These are phyloP conservation scores for Drosophila busckii DNA, from an alignment of 1,140 invertebrate species.

Conservation along the genomic window DNA sequence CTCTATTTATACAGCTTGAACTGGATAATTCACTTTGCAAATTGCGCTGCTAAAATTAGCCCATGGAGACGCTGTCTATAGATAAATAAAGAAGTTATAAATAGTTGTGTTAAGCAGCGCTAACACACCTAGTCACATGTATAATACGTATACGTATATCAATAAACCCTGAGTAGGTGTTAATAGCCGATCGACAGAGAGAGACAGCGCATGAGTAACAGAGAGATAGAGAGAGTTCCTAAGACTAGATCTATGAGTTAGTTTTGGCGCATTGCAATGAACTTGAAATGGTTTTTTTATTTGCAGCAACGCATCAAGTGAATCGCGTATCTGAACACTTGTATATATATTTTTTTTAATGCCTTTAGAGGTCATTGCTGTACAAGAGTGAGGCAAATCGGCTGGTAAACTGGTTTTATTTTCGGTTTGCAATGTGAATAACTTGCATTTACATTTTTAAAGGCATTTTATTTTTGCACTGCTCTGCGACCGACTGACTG, in stretches of 20 bases:
- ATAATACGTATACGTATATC: slow-evolving; percentile 1
- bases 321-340: slow-evolving; percentile 28
- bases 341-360: slow-evolving; percentile 43
- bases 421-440: slow-evolving; percentile 36
- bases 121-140: slow-evolving; percentile 47
- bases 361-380: slow-evolving; percentile 57
- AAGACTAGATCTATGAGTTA: background rate
- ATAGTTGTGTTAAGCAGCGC: slow-evolving; percentile 63
- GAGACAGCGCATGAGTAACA: slow-evolving; percentile 1
- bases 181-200: too few species aligned
- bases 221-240: background rate
- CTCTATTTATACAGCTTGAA: background rate
- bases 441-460: slow-evolving; percentile 41
- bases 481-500: background rate
- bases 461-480: slow-evolving; percentile 11
- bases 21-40: slow-evolving; percentile 29
- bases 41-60: slow-evolving; percentile 67
- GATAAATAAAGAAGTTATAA: slow-evolving; percentile 56
- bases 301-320: slow-evolving; percentile 37
- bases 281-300: slow-evolving; percentile 41
- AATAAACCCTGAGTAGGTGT: slow-evolving; percentile 14
- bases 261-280: slow-evolving; percentile 4
- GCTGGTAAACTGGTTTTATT: slow-evolving; percentile 58
- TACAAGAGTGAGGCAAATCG: too few species aligned
- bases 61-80: too few species aligned